Evolutionary conservation across 2,113 vertebrate species (phyloP), one percentile per base, ranked within the genome.

Genomic region (Oryzias melastigma): DNA sequence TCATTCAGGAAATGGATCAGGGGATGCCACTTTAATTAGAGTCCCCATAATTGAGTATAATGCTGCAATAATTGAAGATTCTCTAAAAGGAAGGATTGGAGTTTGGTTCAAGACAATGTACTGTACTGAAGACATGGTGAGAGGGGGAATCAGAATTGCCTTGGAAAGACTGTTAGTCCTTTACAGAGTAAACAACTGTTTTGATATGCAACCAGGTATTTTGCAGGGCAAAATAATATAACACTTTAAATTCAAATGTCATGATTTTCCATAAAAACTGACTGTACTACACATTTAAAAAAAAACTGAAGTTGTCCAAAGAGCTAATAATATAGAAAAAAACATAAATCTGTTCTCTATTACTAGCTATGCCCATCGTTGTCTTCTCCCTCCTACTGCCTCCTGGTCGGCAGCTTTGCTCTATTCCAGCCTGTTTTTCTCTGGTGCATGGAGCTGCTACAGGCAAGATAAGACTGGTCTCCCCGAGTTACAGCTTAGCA

Each of bases 381-480:
- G 27, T 69, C 75, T 75, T 69, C 55, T 76, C 52, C 71, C 42
- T 68, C 54, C 40, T 49, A 47, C 80, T 71, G 78, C 77, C 70
- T 78, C 67, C 60, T 35, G 40, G 80, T 66, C 67, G 78, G 75
- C 82, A 81, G 77, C 80, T 73, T 58, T 81, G 62, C 86, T 86
- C 80, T 85, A 68, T 86, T 86, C 71, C 65, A 81, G 83, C 68
- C 86, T 85, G 80, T 89, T 89, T 90, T 89, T 85, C 85, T 87
- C 85, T 87, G 80, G 88, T 90, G 88, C 87, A 85, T 71, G 66
- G 80, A 88, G 88, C 91, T 92, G 91, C 89, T 90, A 85, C 85
- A 82, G 90, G 88, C 85, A 78, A 92, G 90, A 92, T 92, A 92
- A 92, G 90, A 85, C 83, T 68, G 82, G 82, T 87, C 81, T 88